These are phyloP conservation scores for Geococcyx californianus DNA, from an alignment of 2,113 vertebrate genomes.

Conservation along the genomic window DNA sequence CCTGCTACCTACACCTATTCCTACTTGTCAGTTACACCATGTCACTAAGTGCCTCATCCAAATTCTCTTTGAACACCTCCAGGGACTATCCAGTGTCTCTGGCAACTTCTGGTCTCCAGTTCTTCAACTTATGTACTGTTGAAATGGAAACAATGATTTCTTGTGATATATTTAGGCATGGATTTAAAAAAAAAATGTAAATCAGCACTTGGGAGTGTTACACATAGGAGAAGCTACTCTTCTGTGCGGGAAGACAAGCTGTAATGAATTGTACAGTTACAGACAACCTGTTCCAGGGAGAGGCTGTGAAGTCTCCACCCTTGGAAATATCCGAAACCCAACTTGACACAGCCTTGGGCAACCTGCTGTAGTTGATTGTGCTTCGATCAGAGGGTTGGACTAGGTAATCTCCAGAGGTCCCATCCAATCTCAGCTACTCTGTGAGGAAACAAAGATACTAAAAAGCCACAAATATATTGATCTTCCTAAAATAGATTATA, in stretches of 20 bases:
- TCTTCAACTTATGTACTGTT: not conserved
- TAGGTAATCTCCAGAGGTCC: not conserved
- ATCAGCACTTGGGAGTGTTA: not conserved
- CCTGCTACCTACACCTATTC: too few species aligned
- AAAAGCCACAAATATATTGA: not conserved
- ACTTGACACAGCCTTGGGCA: not conserved
- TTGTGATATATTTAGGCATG: not conserved
- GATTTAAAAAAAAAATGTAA: not conserved
- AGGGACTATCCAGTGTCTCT: not conserved
- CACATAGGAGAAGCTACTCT: not conserved
- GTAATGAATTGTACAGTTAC: not conserved
- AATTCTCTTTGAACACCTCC: too few species aligned
- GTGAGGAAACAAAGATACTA: not conserved
- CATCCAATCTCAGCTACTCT: not conserved
- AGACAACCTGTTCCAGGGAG: not conserved
- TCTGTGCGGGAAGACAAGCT: not conserved
- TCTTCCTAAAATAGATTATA: not conserved
- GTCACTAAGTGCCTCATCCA: too few species aligned
- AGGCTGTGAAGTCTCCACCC: not conserved
- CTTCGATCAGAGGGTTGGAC: not conserved
- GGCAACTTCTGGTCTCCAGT: not conserved
- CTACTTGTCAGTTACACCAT: too few species aligned
- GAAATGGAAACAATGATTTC: not conserved
- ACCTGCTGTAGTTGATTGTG: not conserved
- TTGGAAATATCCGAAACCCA: not conserved